A percentile compares a stretch with the other conserved stretches of the same genome.
phyloP scores from a whole-genome alignment of 2,888 invertebrate species.

The Polyploca ridens region DNA sequence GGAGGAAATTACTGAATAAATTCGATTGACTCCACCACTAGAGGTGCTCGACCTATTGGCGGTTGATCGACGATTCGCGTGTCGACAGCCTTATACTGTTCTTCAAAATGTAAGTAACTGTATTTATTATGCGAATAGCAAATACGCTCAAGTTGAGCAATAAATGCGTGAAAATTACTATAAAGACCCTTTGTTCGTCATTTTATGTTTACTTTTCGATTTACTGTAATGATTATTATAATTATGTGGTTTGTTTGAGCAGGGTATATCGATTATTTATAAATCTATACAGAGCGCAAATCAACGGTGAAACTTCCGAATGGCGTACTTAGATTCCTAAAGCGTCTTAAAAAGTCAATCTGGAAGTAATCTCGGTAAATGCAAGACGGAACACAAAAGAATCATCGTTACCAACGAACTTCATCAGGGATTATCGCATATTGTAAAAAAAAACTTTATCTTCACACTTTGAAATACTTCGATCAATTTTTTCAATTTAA shows the following conservation, averaged over 20 bases:
- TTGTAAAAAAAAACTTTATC: constrained; percentile 19
- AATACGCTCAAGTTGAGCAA: neutral
- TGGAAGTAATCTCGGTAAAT: neutral
- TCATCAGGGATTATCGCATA: constrained; percentile 8
- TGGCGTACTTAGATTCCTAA: neutral
- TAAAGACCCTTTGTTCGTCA: neutral
- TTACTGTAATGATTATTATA: too few relatives aligned
- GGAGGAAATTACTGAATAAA: constrained; percentile 78
- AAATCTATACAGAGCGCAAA: neutral
- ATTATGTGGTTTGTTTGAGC: too few relatives aligned
- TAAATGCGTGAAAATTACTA: constrained; percentile 6
- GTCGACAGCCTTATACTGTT: constrained; percentile 42
- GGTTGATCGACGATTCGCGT: constrained; percentile 75
- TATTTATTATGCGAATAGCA: constrained; percentile 8
- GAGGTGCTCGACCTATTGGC: constrained; percentile 53
- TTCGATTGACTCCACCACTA: constrained; percentile 70
- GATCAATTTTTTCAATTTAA: constrained; percentile 53
- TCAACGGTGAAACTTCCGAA: neutral
- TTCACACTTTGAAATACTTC: constrained; percentile 32
- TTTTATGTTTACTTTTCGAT: neutral
- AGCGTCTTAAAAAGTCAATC: neutral
- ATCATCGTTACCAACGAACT: constrained; percentile 5
- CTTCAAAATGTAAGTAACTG: constrained; percentile 29
- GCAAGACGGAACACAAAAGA: neutral
- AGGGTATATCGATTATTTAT: too few relatives aligned